Evolutionary conservation across 2,797 vertebrate species (phyloP).

Genomic region (Spea hammondii): DNA sequence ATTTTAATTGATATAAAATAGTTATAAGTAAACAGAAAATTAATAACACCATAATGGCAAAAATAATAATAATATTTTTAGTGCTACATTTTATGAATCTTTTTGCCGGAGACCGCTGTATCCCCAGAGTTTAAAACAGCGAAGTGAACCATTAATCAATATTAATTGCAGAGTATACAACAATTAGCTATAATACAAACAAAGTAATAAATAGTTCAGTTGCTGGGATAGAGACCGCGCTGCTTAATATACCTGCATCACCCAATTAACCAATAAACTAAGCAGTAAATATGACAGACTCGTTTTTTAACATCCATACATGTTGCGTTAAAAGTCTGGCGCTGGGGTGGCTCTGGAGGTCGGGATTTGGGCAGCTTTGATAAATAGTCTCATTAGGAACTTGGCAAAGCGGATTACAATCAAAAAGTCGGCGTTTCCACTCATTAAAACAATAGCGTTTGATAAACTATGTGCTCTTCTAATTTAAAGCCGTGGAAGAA

Average conservation of each 20-base stretch:
- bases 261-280: slow-evolving; percentile 3
- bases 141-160: too few relatives aligned
- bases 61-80: too few relatives aligned
- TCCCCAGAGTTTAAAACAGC: too few relatives aligned
- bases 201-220: too few relatives aligned
- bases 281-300: slow-evolving; percentile 1
- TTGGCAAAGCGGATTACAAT: slow-evolving; percentile 17
- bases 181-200: too few relatives aligned
- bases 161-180: too few relatives aligned
- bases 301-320: neutral
- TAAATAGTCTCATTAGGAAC: slow-evolving; percentile 19
- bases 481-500: slow-evolving; percentile 9
- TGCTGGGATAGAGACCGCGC: too few relatives aligned
- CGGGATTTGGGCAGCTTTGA: slow-evolving; percentile 1
- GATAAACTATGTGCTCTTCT: slow-evolving; percentile 9
- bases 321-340: neutral
- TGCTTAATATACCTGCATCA: neutral
- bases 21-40: too few relatives aligned
- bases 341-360: neutral
- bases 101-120: too few relatives aligned
- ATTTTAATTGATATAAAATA: too few relatives aligned
- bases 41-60: too few relatives aligned
- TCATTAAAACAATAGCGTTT: slow-evolving; percentile 28
- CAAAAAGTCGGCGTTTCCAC: slow-evolving; percentile 2
- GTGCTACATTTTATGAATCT: too few relatives aligned